These are phyloP conservation scores for Nanorana parkeri DNA, from an alignment of 2,113 vertebrate species.

Conservation along the genomic window DNA sequence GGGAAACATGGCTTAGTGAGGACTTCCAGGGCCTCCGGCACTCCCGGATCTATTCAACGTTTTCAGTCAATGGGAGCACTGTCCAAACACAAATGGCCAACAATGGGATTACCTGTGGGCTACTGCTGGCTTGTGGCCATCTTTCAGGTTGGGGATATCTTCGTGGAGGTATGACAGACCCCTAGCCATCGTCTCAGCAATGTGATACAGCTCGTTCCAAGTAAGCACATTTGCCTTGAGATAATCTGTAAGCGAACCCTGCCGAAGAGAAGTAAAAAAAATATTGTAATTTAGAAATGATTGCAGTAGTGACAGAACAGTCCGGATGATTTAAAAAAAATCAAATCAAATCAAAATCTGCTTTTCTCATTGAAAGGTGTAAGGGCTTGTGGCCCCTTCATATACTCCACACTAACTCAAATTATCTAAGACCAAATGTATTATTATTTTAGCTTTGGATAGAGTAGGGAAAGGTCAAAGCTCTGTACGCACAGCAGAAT, in stretches of 20 bases:
- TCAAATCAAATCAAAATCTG: too few species aligned
- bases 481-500: too few species aligned
- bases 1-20: neutral
- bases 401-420: too few species aligned
- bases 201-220: slow-evolving; percentile 96
- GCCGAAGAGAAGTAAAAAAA: neutral
- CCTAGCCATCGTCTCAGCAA: slow-evolving; percentile 89
- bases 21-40: neutral
- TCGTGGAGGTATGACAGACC: slow-evolving; percentile 97
- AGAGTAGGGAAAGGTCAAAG: too few species aligned
- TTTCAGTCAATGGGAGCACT: neutral
- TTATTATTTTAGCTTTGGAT: too few species aligned
- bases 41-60: neutral
- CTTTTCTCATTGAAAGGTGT: too few species aligned
- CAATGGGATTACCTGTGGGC: slow-evolving; percentile 83
- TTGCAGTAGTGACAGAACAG: too few species aligned
- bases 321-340: too few species aligned
- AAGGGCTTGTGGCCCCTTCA: too few species aligned
- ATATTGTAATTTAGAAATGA: too few species aligned
- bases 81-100: too few species aligned
- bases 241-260: slow-evolving; percentile 96
- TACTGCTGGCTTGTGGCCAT: slow-evolving; percentile 95
- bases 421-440: too few species aligned
- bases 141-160: slow-evolving; percentile 93
- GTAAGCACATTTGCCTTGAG: slow-evolving; percentile 96